Evolutionary conservation across 2,888 invertebrate species (phyloP).

Genomic region (Psococerastis gibbosa): DNA sequence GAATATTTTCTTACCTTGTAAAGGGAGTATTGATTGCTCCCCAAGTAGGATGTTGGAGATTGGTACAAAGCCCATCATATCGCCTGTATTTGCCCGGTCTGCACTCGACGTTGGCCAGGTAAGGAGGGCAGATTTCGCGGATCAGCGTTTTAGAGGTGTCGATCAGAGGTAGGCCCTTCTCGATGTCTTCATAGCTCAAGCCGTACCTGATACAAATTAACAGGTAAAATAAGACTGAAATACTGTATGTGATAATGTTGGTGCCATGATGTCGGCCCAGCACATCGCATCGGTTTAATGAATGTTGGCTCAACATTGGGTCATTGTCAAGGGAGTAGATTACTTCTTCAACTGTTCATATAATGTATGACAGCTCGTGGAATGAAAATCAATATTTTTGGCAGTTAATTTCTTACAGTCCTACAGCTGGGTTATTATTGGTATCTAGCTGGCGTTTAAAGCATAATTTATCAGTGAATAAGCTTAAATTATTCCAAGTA

Average conservation of each 20-base stretch:
- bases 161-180: constrained; percentile 67
- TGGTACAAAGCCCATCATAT: constrained; percentile 75
- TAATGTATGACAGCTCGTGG: too few relatives aligned
- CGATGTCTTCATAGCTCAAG: constrained; percentile 65
- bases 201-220: constrained; percentile 48
- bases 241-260: constrained; percentile 12
- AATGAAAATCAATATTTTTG: too few relatives aligned
- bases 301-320: background rate
- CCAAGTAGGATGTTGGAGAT: constrained; percentile 76
- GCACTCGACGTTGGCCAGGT: constrained; percentile 71
- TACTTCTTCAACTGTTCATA: background rate
- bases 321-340: background rate
- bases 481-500: too few relatives aligned
- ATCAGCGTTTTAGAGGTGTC: constrained; percentile 77
- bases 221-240: constrained; percentile 13
- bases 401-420: too few relatives aligned
- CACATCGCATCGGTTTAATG: too few relatives aligned
- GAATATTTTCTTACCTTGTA: too few relatives aligned
- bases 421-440: too few relatives aligned
- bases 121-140: constrained; percentile 71
- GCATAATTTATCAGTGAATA: too few relatives aligned
- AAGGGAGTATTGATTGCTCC: constrained; percentile 71
- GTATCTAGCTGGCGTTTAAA: too few relatives aligned
- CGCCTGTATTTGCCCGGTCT: constrained; percentile 73
- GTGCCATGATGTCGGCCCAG: background rate